Evolutionary conservation across 2,888 invertebrate species (phyloP).

Genomic region (Drosophila setosimentum): DNA sequence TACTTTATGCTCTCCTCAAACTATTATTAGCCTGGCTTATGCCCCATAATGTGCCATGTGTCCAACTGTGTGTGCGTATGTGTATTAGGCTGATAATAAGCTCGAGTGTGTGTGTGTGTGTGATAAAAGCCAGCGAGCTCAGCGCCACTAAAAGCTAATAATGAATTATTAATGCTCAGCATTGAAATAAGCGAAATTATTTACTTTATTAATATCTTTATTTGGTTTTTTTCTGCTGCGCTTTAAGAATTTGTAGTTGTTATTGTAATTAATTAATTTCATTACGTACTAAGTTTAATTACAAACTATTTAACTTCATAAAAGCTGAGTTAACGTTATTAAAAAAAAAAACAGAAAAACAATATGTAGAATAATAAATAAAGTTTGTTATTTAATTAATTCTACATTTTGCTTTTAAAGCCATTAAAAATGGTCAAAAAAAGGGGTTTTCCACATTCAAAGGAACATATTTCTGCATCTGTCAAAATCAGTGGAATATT

Average conservation of each 20-base stretch:
- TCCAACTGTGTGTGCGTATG: conserved; percentile 6
- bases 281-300: background rate
- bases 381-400: background rate
- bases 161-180: conserved; percentile 13
- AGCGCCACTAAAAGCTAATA: conserved; percentile 25
- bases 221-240: no score
- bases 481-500: background rate
- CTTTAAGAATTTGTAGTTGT: background rate
- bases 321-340: background rate
- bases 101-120: background rate
- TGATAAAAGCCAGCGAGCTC: background rate
- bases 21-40: conserved; percentile 54
- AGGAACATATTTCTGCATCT: background rate
- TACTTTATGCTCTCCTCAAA: conserved; percentile 36
- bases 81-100: conserved; percentile 36
- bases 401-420: background rate
- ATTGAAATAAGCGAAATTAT: background rate
- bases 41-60: conserved; percentile 46
- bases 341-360: fast-evolving
- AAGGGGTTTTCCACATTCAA: no score
- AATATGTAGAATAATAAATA: background rate
- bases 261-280: background rate
- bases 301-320: background rate
- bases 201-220: conserved; percentile 5
- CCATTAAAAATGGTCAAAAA: background rate